These are phyloP conservation scores for Heteromyza rotundicornis DNA, from an alignment of 2,888 invertebrate species.

Conservation along the genomic window DNA sequence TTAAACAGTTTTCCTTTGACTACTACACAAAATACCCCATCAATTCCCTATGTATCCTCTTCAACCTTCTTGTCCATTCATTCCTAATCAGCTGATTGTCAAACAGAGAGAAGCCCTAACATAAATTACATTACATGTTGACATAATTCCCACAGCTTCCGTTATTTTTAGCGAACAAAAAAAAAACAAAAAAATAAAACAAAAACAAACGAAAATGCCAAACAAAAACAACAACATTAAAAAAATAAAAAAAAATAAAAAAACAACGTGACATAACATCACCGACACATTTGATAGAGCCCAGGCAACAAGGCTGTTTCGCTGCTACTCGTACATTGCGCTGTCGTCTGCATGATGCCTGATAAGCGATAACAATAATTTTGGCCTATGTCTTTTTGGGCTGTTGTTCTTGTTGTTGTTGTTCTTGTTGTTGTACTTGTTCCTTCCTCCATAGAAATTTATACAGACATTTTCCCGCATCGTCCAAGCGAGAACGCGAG, in stretches of 20 bases:
- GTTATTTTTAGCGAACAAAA: not conserved
- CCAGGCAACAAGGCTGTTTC: constrained; percentile 27
- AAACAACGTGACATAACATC: no score
- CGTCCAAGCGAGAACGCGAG: no score
- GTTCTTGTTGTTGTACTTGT: no score
- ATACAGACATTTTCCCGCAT: not conserved
- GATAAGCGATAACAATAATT: constrained; percentile 39
- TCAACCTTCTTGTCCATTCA: no score
- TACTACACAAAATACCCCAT: no score
- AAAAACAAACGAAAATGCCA: not conserved
- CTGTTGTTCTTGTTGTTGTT: not conserved
- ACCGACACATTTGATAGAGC: not conserved
- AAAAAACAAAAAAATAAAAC: not conserved
- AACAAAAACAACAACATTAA: not conserved
- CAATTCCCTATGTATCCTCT: no score
- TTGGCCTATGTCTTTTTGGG: not conserved
- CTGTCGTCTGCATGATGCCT: constrained; percentile 40
- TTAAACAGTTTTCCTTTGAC: no score
- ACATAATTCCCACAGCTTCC: constrained; percentile 7
- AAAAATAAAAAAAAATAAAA: no score
- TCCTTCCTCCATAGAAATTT: no score
- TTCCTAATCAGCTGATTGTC: constrained; percentile 20
- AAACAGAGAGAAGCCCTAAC: constrained; percentile 10
- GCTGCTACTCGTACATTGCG: constrained; percentile 27
- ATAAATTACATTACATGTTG: constrained; percentile 22